Percentiles rank a stretch among this genome's conserved stretches.
These are phyloP conservation scores for Heterotis niloticus DNA, from an alignment of 2,113 vertebrate genomes.

Conservation along the genomic window DNA sequence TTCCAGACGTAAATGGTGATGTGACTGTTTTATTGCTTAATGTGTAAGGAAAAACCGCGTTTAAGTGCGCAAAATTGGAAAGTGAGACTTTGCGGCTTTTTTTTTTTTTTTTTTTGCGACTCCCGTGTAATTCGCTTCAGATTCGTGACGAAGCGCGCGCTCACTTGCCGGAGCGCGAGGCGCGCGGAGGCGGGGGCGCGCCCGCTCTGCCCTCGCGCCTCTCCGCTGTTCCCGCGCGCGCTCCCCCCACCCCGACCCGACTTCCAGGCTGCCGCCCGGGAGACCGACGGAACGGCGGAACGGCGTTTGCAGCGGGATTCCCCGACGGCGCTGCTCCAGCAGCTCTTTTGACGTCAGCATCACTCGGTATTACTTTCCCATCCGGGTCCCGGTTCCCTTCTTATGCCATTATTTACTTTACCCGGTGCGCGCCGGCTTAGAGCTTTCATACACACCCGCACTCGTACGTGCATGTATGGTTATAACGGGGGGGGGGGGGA, in stretches of 20 bases:
- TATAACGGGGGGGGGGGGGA: constrained; percentile 31
- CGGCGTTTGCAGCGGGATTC: constrained; percentile 42
- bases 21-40: not conserved
- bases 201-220: not conserved
- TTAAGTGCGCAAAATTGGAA: no score
- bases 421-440: constrained; percentile 34
- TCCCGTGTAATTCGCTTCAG: not conserved
- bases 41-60: no score
- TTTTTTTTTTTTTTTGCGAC: not conserved
- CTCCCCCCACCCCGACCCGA: constrained; percentile 18
- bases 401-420: constrained; percentile 41
- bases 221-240: not conserved
- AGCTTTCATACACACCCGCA: constrained; percentile 5
- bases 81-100: no score
- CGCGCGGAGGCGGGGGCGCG: constrained; percentile 21
- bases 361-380: constrained; percentile 54
- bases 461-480: constrained; percentile 22
- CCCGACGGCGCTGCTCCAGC: constrained; percentile 40
- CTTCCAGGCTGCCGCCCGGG: no score
- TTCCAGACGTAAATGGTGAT: no score
- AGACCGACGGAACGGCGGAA: constrained; percentile 37
- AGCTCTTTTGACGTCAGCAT: constrained; percentile 65
- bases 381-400: constrained; percentile 57
- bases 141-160: not conserved
- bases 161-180: constrained; percentile 5